A percentile compares a stretch with the other conserved stretches of the same genome.
Evolutionary conservation across 2,888 invertebrate genomes (phyloP).

Genomic region (Tinea pellionella): DNA sequence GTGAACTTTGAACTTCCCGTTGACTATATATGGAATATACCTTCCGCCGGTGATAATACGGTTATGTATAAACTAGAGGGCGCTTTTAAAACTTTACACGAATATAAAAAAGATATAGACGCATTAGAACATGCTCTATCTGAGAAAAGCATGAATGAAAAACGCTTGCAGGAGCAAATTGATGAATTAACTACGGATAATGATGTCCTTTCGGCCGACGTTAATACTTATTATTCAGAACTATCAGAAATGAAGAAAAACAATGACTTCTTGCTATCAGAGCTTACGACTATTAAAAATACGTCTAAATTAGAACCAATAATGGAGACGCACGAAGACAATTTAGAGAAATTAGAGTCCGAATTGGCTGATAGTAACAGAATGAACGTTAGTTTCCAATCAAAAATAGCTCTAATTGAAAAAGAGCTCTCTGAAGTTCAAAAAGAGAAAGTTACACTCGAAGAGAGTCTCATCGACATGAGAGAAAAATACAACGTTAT

Average conservation of each 20-base stretch:
- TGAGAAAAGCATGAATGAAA: slow-evolving; percentile 64
- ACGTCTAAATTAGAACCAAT: slow-evolving; percentile 77
- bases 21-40: slow-evolving; percentile 57
- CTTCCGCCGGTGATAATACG: slow-evolving; percentile 44
- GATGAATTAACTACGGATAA: slow-evolving; percentile 65
- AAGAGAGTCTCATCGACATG: slow-evolving; percentile 62
- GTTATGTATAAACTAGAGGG: slow-evolving; percentile 59
- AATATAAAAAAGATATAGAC: slow-evolving; percentile 71
- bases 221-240: slow-evolving; percentile 70
- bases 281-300: slow-evolving; percentile 73
- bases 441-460: slow-evolving; percentile 52
- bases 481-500: slow-evolving; percentile 66
- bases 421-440: slow-evolving; percentile 59
- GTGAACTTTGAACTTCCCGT: slow-evolving; percentile 59
- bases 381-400: slow-evolving; percentile 70
- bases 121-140: slow-evolving; percentile 66
- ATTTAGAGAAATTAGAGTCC: slow-evolving; percentile 71
- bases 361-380: slow-evolving; percentile 73
- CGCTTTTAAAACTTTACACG: slow-evolving; percentile 65
- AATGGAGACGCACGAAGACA: slow-evolving; percentile 79
- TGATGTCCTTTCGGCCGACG: slow-evolving; percentile 55
- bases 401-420: slow-evolving; percentile 69
- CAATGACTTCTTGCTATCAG: slow-evolving; percentile 76
- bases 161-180: slow-evolving; percentile 64
- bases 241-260: slow-evolving; percentile 75